phyloP scores from a whole-genome alignment of 2,888 invertebrate species.

The Drosophila atripex region DNA sequence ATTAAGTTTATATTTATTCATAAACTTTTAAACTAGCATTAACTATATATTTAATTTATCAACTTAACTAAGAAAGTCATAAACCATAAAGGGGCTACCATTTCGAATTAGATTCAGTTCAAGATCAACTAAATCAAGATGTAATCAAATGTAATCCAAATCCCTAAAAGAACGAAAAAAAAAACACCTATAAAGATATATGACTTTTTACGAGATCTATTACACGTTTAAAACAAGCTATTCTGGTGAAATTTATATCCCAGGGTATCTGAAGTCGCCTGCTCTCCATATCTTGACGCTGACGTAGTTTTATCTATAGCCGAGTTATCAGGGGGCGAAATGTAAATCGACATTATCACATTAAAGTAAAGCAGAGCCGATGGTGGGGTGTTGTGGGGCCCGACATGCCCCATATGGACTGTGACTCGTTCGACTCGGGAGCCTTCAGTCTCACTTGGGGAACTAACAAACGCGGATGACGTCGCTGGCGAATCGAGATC shows the following conservation, averaged over 20 bases:
- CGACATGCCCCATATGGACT: constrained; percentile 25
- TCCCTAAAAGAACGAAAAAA: no score
- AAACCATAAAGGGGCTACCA: no score
- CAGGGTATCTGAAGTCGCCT: constrained; percentile 9
- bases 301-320: constrained; percentile 62
- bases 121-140: no score
- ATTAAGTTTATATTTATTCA: background rate
- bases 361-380: constrained; percentile 15
- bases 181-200: constrained; percentile 2
- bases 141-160: no score
- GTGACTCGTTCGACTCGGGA: constrained; percentile 10
- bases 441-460: constrained; percentile 65
- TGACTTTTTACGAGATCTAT: background rate
- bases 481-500: constrained; percentile 29
- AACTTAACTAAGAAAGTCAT: no score
- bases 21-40: background rate
- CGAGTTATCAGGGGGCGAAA: constrained; percentile 53
- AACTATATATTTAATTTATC: background rate
- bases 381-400: constrained; percentile 38
- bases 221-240: background rate
- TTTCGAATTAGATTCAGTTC: no score
- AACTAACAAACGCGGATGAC: constrained; percentile 54
- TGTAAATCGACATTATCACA: constrained; percentile 42
- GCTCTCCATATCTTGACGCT: constrained; percentile 3
- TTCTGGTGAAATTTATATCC: background rate